A percentile compares a stretch with the other conserved stretches of the same genome.
Evolutionary conservation across 2,888 invertebrate genomes (phyloP).

Genomic region (Tridacna gigas): DNA sequence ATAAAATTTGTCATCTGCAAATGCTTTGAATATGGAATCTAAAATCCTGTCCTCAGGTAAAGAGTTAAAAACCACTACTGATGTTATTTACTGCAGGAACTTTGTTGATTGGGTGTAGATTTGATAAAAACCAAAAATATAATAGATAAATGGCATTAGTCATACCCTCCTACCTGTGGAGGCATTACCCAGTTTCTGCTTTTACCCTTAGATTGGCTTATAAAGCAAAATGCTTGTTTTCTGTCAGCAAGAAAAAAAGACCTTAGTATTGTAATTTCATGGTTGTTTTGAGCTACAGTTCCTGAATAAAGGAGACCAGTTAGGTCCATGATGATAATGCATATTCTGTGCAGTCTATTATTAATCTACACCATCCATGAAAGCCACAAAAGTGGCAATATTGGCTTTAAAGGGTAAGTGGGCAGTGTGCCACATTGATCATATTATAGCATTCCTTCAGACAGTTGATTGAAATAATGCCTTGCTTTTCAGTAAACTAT

Average conservation of each 20-base stretch:
- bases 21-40: too few species aligned
- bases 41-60: neutral
- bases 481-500: too few species aligned
- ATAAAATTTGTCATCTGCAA: too few species aligned
- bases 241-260: too few species aligned
- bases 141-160: constrained; percentile 11
- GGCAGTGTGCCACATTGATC: constrained; percentile 8
- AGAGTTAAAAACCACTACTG: constrained; percentile 8
- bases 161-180: constrained; percentile 11
- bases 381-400: too few species aligned
- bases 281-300: too few species aligned
- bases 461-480: neutral
- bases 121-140: constrained; percentile 23
- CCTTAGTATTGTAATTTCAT: too few species aligned
- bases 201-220: neutral
- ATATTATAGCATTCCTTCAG: neutral
- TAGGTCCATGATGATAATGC: too few species aligned
- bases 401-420: neutral
- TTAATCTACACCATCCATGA: too few species aligned
- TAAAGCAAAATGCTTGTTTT: too few species aligned
- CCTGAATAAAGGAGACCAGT: too few species aligned
- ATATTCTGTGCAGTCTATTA: too few species aligned
- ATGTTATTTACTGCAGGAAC: constrained; percentile 23
- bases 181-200: neutral
- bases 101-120: constrained; percentile 27